A percentile compares a stretch with the other conserved stretches of the same genome.
These are phyloP conservation scores for Sigmodon hispidus DNA, from an alignment of 2,113 vertebrate species.

Conservation along the genomic window DNA sequence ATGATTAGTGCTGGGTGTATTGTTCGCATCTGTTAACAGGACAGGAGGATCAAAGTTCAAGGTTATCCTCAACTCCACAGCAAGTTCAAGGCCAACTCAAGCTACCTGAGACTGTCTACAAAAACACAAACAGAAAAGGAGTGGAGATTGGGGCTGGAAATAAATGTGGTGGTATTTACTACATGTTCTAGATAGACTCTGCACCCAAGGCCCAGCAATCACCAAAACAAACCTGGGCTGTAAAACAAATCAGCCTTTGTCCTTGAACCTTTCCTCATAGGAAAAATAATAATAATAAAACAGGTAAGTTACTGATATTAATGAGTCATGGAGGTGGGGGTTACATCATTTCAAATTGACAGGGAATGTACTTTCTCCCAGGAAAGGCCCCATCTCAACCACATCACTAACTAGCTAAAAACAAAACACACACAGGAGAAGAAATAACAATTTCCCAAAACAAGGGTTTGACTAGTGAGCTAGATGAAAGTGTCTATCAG, in stretches of 20 bases:
- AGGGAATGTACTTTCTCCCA: background rate
- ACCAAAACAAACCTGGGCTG: background rate
- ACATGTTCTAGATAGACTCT: background rate
- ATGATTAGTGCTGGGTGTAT: background rate
- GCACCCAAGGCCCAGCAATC: background rate
- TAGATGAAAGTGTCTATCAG: slow-evolving; percentile 41
- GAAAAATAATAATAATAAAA: slow-evolving; percentile 19
- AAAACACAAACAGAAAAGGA: background rate
- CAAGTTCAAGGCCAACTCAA: background rate
- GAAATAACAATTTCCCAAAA: slow-evolving; percentile 43
- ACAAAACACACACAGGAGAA: slow-evolving; percentile 20
- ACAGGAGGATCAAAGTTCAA: background rate
- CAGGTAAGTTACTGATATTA: background rate
- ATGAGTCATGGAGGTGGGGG: background rate
- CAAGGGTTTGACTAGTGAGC: background rate
- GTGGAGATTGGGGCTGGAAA: background rate
- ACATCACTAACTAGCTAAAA: slow-evolving; percentile 40
- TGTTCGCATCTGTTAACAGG: background rate
- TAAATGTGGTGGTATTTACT: background rate
- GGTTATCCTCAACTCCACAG: background rate
- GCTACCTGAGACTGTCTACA: background rate
- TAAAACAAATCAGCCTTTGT: slow-evolving; percentile 19
- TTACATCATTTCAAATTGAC: background rate
- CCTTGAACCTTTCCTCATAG: background rate
- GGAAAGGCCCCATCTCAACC: slow-evolving; percentile 8